Conservation (phyloP, 2,113 vertebrate genomes). For the Dasyprocta punctata region DNA sequence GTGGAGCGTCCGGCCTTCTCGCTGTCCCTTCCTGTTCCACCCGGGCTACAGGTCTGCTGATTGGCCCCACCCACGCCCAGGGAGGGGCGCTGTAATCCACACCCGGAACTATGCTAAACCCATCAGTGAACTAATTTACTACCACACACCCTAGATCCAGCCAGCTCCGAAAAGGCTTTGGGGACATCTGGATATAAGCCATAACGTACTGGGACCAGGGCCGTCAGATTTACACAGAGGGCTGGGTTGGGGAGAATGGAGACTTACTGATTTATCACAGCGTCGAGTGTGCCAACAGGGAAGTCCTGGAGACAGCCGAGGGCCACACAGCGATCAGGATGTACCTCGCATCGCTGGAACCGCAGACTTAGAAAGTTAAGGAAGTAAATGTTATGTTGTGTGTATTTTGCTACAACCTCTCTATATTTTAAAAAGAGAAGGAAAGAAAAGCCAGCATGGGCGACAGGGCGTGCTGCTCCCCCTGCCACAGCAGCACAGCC, state of each 20-base stretch:
- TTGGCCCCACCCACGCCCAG: not conserved
- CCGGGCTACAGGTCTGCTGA: not conserved
- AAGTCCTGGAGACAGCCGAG: accelerated
- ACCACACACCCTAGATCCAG: not conserved
- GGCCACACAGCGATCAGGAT: accelerated
- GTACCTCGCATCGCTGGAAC: not conserved
- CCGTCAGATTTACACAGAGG: not conserved
- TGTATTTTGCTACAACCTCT: not conserved
- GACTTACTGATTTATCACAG: no score
- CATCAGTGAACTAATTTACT: not conserved
- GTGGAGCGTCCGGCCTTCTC: not conserved
- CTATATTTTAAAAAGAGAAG: not conserved
- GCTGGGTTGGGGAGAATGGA: no score
- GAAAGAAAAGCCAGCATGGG: not conserved
- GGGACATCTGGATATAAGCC: not conserved
- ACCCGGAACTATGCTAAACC: not conserved
- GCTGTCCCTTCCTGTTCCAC: no score
- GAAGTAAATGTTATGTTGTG: not conserved
- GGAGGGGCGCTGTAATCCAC: not conserved
- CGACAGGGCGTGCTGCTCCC: accelerated
- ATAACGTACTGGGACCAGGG: no score
- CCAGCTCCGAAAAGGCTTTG: not conserved
- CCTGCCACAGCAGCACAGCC: not conserved
- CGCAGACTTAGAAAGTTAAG: not conserved
- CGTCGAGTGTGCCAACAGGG: no score